phyloP scores from a whole-genome alignment of 2,888 invertebrate species.

The Stramonita haemastoma region DNA sequence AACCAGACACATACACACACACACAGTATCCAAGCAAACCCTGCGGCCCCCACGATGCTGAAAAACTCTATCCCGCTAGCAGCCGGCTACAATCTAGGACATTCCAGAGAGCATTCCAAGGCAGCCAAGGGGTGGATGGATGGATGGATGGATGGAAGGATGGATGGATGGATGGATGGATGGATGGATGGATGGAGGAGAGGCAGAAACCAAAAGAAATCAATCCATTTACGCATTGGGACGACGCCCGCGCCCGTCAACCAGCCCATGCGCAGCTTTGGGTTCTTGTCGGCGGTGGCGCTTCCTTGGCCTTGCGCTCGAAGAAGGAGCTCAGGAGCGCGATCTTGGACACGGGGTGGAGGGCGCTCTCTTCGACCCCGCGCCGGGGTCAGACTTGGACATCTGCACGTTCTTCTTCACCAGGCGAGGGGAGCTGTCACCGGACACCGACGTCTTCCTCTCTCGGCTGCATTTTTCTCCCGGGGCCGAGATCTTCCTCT shows the following conservation, averaged over 20 bases:
- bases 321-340: slow-evolving; percentile 72
- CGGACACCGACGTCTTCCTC: slow-evolving; percentile 46
- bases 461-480: slow-evolving; percentile 48
- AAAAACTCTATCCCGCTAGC: not conserved
- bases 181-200: not conserved
- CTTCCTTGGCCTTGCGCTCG: slow-evolving; percentile 65
- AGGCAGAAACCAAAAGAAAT: slow-evolving; percentile 32
- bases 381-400: slow-evolving; percentile 38
- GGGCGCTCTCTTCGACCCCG: slow-evolving; percentile 46
- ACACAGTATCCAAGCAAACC: slow-evolving; percentile 21
- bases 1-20: not conserved
- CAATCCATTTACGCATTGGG: slow-evolving; percentile 38
- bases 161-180: not conserved
- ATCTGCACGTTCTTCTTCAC: slow-evolving; percentile 30
- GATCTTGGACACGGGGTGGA: slow-evolving; percentile 62
- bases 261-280: slow-evolving; percentile 33
- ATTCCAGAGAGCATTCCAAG: slow-evolving; percentile 26
- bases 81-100: not conserved
- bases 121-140: slow-evolving; percentile 1
- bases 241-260: slow-evolving; percentile 12
- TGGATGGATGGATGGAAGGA: not conserved
- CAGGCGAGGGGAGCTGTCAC: slow-evolving; percentile 40
- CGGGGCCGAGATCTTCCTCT: slow-evolving; percentile 45
- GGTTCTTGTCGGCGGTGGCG: slow-evolving; percentile 42
- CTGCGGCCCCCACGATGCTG: not conserved